These are phyloP conservation scores for Struthidea cinerea DNA, from an alignment of 2,113 vertebrate genomes.

Conservation along the genomic window DNA sequence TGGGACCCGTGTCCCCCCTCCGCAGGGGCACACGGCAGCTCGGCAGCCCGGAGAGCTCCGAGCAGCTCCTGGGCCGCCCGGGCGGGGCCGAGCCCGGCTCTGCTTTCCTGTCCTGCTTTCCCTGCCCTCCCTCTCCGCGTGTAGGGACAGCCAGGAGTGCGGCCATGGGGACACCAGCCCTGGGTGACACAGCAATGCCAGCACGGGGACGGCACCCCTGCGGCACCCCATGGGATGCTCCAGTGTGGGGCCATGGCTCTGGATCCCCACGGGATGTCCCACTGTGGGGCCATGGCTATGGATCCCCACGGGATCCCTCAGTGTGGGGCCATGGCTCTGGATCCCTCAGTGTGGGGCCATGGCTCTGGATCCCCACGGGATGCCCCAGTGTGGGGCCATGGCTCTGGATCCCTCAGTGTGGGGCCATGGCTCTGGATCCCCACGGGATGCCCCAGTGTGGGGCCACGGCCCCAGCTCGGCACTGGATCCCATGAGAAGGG, in stretches of 20 bases:
- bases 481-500: not conserved
- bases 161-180: not conserved
- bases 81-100: not conserved
- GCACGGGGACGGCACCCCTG: not conserved
- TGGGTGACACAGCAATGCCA: not conserved
- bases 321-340: not conserved
- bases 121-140: not conserved
- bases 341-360: not conserved
- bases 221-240: not conserved
- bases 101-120: not conserved
- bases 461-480: not conserved
- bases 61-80: not conserved
- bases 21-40: not conserved
- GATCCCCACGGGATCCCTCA: no score
- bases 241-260: not conserved
- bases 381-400: no score
- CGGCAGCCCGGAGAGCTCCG: not conserved
- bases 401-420: no score
- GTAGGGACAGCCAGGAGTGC: fast-evolving
- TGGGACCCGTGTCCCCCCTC: not conserved
- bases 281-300: no score
- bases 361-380: no score
- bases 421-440: no score
- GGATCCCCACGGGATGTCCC: no score
- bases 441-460: not conserved